phyloP scores from a whole-genome alignment of 2,113 vertebrate species.

The Echinops telfairi region DNA sequence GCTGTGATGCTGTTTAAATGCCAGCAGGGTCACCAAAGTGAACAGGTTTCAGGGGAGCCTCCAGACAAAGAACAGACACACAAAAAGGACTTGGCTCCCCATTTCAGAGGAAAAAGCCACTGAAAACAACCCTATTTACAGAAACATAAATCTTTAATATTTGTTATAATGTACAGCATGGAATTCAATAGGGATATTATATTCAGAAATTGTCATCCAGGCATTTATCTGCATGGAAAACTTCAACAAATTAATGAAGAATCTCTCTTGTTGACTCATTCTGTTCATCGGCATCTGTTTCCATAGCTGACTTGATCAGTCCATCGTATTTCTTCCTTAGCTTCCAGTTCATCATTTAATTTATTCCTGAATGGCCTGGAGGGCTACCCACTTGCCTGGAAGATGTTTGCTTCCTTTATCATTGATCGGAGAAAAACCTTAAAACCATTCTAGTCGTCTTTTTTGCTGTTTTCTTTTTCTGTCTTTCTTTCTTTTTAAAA shows the following conservation, averaged over 20 bases:
- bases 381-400: background rate
- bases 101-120: no score
- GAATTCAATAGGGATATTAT: background rate
- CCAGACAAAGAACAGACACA: no score
- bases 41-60: no score
- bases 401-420: constrained; percentile 46
- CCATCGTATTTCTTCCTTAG: constrained; percentile 25
- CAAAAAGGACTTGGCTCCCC: no score
- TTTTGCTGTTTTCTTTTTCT: background rate
- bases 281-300: background rate
- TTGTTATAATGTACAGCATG: background rate
- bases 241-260: constrained; percentile 35
- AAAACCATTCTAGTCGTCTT: background rate
- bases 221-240: constrained; percentile 3
- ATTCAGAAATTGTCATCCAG: constrained; percentile 32
- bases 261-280: background rate
- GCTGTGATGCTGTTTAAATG: no score
- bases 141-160: background rate
- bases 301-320: background rate
- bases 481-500: background rate
- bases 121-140: no score
- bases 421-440: constrained; percentile 29
- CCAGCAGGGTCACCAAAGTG: no score
- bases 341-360: background rate
- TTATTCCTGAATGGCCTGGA: background rate